Evolutionary conservation across 2,888 invertebrate species (phyloP), one percentile per base, ranked within the genome.

Genomic region (Brassicogethes aeneus): DNA sequence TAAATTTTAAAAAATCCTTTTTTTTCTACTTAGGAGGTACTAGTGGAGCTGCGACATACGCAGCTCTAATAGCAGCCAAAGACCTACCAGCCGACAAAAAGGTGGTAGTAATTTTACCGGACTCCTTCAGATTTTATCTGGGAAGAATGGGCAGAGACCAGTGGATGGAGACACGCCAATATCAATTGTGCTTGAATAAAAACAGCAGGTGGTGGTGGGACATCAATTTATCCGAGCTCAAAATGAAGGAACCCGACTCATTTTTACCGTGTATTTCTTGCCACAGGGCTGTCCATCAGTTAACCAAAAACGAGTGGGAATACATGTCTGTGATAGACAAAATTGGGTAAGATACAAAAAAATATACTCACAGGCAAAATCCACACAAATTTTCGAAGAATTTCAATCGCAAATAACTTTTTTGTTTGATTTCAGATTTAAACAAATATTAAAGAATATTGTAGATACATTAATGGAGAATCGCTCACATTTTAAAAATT

Each of bases 101-200:
- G 16, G 81, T 92, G 61, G 94, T 97, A 7, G 86, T 97, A 1
- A 60, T 99, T 34, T 68, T 97, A 32, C 92, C 96, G 0, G 97
- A 97, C 68, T 88, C 89, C 45, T 83, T 97, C 44, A 77, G 97
- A 46, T 99, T 99, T 70, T 99, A 97, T 67, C 86, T 97, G 88
- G 91, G 94, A 12, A 96, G 95, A 67, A 91, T 92, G 68, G 80
- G 94, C 15, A 84, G 81, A 39, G 92, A 95, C 68, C 82, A 84
- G 54, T 96, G 96, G 96, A 88, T 96, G 91, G 82, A 83, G 62
- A 85, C 84, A 17, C 75, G 86, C 50, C 75, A 77, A 56, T 77
- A 82, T 57, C 42, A 55, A 35, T 47, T 51, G n/a, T 49, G 50
- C 33, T 46, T 48, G 1, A 61, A 62, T 45, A 51, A 44, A 13